Evolutionary conservation across 1,140 invertebrate species (phyloP), one percentile per base, ranked within the genome.

Genomic region (Pemphigus obesinymphae): DNA sequence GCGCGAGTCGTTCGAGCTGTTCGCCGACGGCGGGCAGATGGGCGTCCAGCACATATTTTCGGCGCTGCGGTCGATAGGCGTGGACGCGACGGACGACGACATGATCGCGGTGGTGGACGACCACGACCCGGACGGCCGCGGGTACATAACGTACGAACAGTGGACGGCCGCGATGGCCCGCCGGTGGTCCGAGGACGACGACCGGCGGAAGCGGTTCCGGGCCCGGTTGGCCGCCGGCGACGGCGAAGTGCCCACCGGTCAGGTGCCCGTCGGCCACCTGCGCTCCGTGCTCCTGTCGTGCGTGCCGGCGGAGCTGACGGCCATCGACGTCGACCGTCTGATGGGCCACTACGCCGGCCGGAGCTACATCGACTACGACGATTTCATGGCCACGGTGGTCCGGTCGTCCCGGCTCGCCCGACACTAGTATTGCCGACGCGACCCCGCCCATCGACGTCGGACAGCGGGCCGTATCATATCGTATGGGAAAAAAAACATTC

Each of bases 51-150:
- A 55, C 10, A 7, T 76, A 17, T 48, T 37, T 10, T 2, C 3
- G 20, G 72, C 72, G 2, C 20, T 76, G 48, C 43, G 72, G 0
- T 26, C 72, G 17, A 20, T 55, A 1, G 72, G 72, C 17, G 48
- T 76, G 10, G 72, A 76, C 48, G 72, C 72, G 10, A 76, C 72
- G 31, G 72, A 76, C 48, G 72, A 76, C 3, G 72, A 76, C 31
- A 31, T 76, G 13, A 50, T 76, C n/a, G 6, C 48, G 3, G 29
- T 76, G 20, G 72, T 55, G 1, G 48, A 76, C 20, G 72, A 76
- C 13, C 31, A 76, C 48, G 72, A 76, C 4, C 50, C 72, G 6
- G 31, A 53, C 5, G 48, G 48, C 48, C 48, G 48, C n/a, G 72
- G 72, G 0, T n/a, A 53, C 48, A 43, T 76, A 17, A 76, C 72